phyloP scores from a whole-genome alignment of 2,888 invertebrate species.

The Megastigmus dorsalis region DNA sequence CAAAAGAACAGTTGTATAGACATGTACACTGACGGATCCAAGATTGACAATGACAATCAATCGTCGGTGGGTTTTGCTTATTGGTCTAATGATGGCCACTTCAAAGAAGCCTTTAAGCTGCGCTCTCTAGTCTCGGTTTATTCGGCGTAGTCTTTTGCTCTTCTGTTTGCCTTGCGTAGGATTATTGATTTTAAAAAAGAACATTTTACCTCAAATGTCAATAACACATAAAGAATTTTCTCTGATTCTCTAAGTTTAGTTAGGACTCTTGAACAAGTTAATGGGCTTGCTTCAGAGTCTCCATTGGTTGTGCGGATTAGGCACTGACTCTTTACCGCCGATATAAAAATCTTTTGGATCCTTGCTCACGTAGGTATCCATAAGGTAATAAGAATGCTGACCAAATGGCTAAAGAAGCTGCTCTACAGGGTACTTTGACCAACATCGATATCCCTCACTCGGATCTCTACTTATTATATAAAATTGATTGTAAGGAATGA shows the following conservation, averaged over 20 bases:
- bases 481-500: background rate
- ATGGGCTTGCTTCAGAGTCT: background rate
- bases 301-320: no score
- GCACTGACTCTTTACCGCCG: background rate
- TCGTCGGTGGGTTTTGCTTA: no score
- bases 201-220: no score
- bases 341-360: constrained; percentile 15
- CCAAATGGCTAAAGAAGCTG: constrained; percentile 11
- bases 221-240: background rate
- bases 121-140: background rate
- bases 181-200: no score
- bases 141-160: background rate
- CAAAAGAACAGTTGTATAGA: background rate
- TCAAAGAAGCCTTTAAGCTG: background rate
- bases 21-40: constrained; percentile 9
- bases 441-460: constrained; percentile 11
- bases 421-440: background rate
- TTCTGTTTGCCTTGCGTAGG: no score
- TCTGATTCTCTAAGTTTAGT: constrained; percentile 14
- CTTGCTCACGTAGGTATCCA: constrained; percentile 3
- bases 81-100: background rate
- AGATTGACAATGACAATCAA: background rate
- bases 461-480: constrained; percentile 1
- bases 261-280: background rate
- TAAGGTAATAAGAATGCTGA: constrained; percentile 27